phyloP scores from a whole-genome alignment of 2,113 vertebrate genomes.

The Columba janthina region DNA sequence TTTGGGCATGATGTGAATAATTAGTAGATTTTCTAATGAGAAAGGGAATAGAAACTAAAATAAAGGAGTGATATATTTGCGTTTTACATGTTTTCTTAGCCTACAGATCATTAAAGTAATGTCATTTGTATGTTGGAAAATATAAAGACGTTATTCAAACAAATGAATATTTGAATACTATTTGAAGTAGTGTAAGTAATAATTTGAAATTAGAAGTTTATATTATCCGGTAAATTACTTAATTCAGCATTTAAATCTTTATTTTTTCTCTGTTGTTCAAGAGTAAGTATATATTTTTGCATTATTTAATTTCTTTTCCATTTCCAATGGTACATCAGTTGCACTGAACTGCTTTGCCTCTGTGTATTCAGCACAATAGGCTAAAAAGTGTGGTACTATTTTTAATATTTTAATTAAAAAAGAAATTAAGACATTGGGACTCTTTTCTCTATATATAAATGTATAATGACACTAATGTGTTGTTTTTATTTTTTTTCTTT shows the following conservation, averaged over 20 bases:
- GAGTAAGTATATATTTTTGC: background rate
- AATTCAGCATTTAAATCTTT: background rate
- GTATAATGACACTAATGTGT: background rate
- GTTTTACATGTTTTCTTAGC: background rate
- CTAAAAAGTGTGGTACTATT: background rate
- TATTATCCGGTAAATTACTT: background rate
- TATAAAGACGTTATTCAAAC: background rate
- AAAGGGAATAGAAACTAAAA: background rate
- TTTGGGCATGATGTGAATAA: background rate
- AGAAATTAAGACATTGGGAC: fast-evolving
- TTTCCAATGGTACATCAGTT: background rate
- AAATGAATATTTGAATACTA: background rate
- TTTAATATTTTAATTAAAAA: background rate
- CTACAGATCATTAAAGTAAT: background rate
- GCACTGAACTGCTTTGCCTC: background rate
- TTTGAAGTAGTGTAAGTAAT: background rate
- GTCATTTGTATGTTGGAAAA: background rate
- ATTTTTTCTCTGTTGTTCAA: background rate
- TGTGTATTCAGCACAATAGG: background rate
- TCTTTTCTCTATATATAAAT: background rate
- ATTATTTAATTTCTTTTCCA: background rate
- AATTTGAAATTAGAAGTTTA: background rate
- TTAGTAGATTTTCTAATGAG: background rate
- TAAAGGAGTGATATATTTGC: background rate
- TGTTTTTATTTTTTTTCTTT: background rate